A percentile compares a stretch with the other conserved stretches of the same genome.
These are phyloP conservation scores for Lates calcarifer DNA, from an alignment of 2,113 vertebrate species.

Conservation along the genomic window DNA sequence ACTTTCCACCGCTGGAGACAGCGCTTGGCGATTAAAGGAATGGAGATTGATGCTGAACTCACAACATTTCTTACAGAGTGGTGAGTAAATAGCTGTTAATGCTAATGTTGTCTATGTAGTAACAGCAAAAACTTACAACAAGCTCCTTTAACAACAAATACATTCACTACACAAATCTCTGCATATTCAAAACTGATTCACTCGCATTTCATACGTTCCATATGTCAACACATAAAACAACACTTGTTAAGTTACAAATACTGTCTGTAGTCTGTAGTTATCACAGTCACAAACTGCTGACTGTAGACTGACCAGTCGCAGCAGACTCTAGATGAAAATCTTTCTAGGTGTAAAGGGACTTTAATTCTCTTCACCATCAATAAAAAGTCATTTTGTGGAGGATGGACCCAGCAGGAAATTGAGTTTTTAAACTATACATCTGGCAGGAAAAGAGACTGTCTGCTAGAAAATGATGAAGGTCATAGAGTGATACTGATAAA, in stretches of 20 bases:
- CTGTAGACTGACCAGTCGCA: not conserved
- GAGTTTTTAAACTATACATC: not conserved
- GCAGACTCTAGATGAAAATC: not conserved
- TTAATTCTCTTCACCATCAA: not conserved
- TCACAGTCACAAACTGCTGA: not conserved
- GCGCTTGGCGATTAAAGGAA: too few relatives aligned
- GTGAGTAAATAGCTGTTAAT: too few relatives aligned
- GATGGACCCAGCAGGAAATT: not conserved
- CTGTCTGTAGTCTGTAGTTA: not conserved
- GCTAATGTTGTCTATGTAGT: too few relatives aligned
- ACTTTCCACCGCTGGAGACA: too few relatives aligned
- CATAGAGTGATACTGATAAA: too few relatives aligned
- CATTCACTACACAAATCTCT: not conserved
- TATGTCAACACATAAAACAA: not conserved
- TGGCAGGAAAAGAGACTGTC: not conserved
- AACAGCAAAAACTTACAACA: too few relatives aligned
- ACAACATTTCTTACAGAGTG: too few relatives aligned
- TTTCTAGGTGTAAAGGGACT: not conserved
- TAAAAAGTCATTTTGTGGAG: not conserved
- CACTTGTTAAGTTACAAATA: not conserved
- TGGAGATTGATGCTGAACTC: too few relatives aligned
- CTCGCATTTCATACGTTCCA: not conserved
- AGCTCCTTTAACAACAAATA: not conserved
- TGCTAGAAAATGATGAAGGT: not conserved
- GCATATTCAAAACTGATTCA: not conserved